phyloP scores from a whole-genome alignment of 2,888 invertebrate species.

The Steromphala cineraria region DNA sequence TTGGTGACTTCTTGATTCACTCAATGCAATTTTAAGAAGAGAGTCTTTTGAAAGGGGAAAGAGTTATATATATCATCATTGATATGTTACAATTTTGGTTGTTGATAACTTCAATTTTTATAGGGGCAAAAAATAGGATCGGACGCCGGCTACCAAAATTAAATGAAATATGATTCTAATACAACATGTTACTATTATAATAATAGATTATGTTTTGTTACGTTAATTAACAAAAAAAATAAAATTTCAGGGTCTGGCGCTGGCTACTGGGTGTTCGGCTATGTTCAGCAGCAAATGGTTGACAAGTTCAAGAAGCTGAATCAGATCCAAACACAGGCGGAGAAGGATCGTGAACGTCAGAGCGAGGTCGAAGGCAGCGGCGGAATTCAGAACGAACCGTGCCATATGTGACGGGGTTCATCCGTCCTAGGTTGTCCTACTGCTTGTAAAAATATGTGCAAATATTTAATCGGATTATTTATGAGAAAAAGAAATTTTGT shows the following conservation, averaged over 20 bases:
- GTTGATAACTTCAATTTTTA: too few species aligned
- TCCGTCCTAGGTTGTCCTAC: neutral
- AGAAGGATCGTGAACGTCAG: neutral
- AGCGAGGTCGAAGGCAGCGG: neutral
- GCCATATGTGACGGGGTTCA: neutral
- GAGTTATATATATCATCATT: too few species aligned
- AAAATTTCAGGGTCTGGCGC: constrained; percentile 24
- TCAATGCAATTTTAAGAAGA: too few species aligned
- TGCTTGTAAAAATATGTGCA: neutral
- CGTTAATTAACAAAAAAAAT: too few species aligned
- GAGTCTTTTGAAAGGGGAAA: too few species aligned
- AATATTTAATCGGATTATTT: neutral
- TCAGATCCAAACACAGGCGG: neutral
- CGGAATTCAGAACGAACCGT: neutral
- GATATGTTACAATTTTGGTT: too few species aligned
- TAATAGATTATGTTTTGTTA: too few species aligned
- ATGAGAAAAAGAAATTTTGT: neutral
- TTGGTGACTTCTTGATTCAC: too few species aligned
- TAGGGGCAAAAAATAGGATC: too few species aligned
- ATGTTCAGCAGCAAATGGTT: constrained; percentile 13
- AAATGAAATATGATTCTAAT: too few species aligned
- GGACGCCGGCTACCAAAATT: too few species aligned
- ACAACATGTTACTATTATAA: too few species aligned
- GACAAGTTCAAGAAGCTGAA: neutral
- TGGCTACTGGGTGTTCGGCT: constrained; percentile 35